These are phyloP conservation scores for Nipponia nippon DNA, from an alignment of 2,113 vertebrate genomes.

Conservation along the genomic window DNA sequence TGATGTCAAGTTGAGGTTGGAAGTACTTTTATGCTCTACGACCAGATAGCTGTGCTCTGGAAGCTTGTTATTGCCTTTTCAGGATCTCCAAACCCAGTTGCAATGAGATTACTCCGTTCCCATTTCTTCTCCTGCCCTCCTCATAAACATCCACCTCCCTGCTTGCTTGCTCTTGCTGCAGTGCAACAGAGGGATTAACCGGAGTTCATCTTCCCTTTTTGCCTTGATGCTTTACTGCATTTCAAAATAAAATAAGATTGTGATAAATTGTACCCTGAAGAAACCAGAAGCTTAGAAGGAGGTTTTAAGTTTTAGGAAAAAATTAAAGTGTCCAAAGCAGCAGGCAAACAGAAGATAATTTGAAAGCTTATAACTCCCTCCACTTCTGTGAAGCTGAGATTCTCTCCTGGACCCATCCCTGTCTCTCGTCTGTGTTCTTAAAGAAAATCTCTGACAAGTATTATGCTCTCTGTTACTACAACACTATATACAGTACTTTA, in stretches of 20 bases:
- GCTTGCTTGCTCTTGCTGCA: neutral
- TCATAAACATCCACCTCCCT: neutral
- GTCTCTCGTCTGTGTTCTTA: neutral
- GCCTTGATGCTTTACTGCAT: conserved; percentile 19
- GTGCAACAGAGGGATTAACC: neutral
- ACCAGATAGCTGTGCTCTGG: neutral
- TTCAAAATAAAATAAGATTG: neutral
- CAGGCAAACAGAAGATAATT: conserved; percentile 12
- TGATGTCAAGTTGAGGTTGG: conserved; percentile 15
- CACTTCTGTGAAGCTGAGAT: neutral
- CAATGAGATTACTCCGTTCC: neutral
- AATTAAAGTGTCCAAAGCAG: neutral
- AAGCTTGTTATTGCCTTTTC: neutral
- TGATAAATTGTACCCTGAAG: conserved; percentile 16
- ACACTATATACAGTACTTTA: neutral
- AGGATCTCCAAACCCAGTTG: neutral
- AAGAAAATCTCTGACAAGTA: neutral
- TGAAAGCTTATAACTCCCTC: neutral
- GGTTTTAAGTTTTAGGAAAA: conserved; percentile 15
- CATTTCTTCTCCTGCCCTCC: neutral
- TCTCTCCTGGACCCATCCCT: neutral
- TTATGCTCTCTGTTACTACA: neutral
- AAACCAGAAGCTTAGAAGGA: neutral
- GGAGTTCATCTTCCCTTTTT: conserved; percentile 6
- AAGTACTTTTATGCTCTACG: neutral